A percentile compares a stretch with the other conserved stretches of the same genome.
phyloP scores from a whole-genome alignment of 2,888 invertebrate species.

The Orgyia antiqua region DNA sequence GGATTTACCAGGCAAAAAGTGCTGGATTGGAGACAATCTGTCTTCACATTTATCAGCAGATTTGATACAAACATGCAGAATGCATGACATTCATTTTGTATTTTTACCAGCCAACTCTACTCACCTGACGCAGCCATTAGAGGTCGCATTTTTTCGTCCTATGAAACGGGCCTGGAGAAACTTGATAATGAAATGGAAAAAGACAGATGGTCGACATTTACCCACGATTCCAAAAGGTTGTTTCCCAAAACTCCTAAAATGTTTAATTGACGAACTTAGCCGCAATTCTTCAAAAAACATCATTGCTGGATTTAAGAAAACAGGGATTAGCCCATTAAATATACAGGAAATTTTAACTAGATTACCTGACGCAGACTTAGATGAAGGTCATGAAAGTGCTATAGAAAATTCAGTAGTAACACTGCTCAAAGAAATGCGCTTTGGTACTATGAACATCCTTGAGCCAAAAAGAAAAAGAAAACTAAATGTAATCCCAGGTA shows the following conservation, averaged over 20 bases:
- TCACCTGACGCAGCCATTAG: constrained; percentile 18
- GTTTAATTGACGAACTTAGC: constrained; percentile 8
- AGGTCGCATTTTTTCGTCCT: neutral
- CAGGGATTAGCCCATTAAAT: constrained; percentile 18
- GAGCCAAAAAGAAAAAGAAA: constrained; percentile 11
- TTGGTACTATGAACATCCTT: constrained; percentile 9
- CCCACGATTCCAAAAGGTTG: constrained; percentile 17
- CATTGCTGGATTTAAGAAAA: constrained; percentile 20
- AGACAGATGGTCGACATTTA: constrained; percentile 13
- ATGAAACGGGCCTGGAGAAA: constrained; percentile 27
- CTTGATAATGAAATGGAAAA: constrained; percentile 21
- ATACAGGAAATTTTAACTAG: constrained; percentile 13
- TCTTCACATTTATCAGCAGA: constrained; percentile 23
- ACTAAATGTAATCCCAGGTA: constrained; percentile 7
- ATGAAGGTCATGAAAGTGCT: neutral
- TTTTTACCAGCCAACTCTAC: constrained; percentile 37
- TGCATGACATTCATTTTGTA: constrained; percentile 36
- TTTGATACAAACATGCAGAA: constrained; percentile 25
- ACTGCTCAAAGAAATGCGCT: constrained; percentile 9
- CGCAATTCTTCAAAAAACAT: constrained; percentile 15
- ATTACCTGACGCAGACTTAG: constrained; percentile 9
- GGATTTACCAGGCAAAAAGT: constrained; percentile 21
- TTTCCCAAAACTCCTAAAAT: constrained; percentile 20
- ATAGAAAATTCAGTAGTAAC: neutral
- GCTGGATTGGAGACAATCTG: constrained; percentile 40